These are phyloP conservation scores for Epistrophe grossulariae DNA, from an alignment of 2,888 invertebrate genomes.

Conservation along the genomic window DNA sequence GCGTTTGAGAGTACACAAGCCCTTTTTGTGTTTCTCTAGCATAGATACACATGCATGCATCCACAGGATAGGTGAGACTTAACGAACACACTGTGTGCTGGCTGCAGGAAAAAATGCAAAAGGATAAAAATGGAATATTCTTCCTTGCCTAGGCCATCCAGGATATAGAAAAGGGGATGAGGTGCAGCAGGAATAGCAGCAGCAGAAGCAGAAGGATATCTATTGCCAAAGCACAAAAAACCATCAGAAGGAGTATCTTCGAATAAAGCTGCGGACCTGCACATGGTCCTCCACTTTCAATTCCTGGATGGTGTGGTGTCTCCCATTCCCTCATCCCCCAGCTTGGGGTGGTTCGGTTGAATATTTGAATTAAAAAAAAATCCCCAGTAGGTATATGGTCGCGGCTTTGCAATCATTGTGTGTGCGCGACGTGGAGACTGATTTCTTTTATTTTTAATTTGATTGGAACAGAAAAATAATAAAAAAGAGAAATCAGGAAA, in stretches of 20 bases:
- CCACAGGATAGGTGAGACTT: conserved; percentile 72
- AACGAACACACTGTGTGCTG: conserved; percentile 68
- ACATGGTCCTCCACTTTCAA: conserved; percentile 62
- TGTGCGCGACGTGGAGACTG: conserved; percentile 73
- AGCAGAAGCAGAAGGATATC: conserved; percentile 63
- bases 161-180: conserved; percentile 31
- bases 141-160: conserved; percentile 57
- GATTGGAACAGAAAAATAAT: conserved; percentile 79
- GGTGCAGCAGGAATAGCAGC: conserved; percentile 51
- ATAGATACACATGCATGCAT: conserved; percentile 72
- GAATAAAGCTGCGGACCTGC: conserved; percentile 74
- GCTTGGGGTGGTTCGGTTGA: conserved; percentile 41
- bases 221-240: conserved; percentile 70
- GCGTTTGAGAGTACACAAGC: conserved; percentile 69
- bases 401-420: conserved; percentile 74
- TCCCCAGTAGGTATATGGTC: conserved; percentile 57
- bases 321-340: conserved; percentile 13
- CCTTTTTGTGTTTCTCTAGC: conserved; percentile 64
- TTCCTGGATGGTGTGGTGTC: conserved; percentile 1
- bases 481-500: conserved; percentile 51
- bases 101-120: conserved; percentile 74
- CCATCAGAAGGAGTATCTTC: conserved; percentile 72
- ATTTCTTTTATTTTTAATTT: conserved; percentile 77
- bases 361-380: conserved; percentile 69
- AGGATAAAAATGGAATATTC: conserved; percentile 67